These are phyloP conservation scores for Urophycis tenuis DNA, from an alignment of 2,797 vertebrate species.

Conservation along the genomic window DNA sequence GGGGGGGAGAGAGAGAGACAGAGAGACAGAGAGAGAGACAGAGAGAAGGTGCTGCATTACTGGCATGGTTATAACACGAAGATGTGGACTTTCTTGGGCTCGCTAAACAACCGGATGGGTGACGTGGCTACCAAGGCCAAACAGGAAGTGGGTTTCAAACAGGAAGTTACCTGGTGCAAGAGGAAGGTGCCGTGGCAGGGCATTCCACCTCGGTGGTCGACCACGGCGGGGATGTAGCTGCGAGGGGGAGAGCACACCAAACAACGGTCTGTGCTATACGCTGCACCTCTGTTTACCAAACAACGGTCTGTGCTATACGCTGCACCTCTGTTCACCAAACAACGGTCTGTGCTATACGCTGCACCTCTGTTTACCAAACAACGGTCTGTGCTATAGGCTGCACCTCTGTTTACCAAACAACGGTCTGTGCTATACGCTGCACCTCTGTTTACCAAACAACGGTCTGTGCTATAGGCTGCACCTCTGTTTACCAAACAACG, in stretches of 20 bases:
- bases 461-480: no score
- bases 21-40: background rate
- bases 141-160: background rate
- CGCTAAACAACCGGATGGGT: background rate
- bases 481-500: background rate
- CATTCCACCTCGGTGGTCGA: slow-evolving; percentile 94
- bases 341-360: no score
- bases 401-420: no score
- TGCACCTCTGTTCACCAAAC: no score
- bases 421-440: no score
- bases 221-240: slow-evolving; percentile 94
- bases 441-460: background rate
- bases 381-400: no score
- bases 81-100: background rate
- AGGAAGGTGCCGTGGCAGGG: slow-evolving; percentile 93
- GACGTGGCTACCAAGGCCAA: background rate
- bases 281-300: no score
- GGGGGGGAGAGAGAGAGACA: background rate
- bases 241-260: slow-evolving; percentile 16
- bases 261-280: no score
- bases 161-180: slow-evolving; percentile 82
- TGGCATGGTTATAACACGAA: background rate
- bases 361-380: no score
- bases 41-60: background rate
- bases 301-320: no score